Percentiles rank a stretch among this genome's conserved stretches.
Conservation (phyloP, 2,888 invertebrate genomes). For the Xanthia icteritia region DNA sequence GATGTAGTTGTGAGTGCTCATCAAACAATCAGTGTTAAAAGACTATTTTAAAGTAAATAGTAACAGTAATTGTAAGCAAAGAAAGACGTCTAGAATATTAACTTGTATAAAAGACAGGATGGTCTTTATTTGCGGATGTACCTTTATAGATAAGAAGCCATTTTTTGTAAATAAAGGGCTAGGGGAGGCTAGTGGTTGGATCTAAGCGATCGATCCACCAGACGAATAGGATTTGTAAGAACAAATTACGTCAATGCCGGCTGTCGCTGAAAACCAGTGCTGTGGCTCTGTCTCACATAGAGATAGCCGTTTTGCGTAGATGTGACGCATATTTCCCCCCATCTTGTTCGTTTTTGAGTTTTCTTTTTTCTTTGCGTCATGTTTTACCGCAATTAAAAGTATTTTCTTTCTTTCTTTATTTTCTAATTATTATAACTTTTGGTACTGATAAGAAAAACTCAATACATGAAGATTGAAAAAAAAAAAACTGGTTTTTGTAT, state of each 20-base stretch:
- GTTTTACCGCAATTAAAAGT: neutral
- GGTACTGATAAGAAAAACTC: neutral
- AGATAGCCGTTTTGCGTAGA: too few species aligned
- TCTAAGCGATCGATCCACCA: too few species aligned
- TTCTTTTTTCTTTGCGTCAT: too few species aligned
- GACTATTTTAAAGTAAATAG: slow-evolving; percentile 9
- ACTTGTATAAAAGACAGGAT: neutral
- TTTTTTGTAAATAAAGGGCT: neutral
- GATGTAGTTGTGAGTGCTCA: slow-evolving; percentile 31
- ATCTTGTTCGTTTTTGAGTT: too few species aligned
- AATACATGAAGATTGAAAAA: neutral
- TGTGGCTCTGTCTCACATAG: too few species aligned
- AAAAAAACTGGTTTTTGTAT: neutral
- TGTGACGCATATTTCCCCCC: too few species aligned
- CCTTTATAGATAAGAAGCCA: neutral
- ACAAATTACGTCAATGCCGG: neutral
- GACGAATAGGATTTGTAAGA: neutral
- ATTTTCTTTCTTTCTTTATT: neutral
- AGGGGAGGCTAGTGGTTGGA: too few species aligned
- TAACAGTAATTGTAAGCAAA: neutral
- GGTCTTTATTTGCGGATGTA: neutral
- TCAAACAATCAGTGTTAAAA: slow-evolving; percentile 11
- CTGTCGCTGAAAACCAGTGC: neutral
- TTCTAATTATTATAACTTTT: neutral
- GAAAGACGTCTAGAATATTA: neutral